These are phyloP conservation scores for Epizoanthus scotinus DNA, from an alignment of 92 coral and sea anemone genomes.

Conservation along the genomic window DNA sequence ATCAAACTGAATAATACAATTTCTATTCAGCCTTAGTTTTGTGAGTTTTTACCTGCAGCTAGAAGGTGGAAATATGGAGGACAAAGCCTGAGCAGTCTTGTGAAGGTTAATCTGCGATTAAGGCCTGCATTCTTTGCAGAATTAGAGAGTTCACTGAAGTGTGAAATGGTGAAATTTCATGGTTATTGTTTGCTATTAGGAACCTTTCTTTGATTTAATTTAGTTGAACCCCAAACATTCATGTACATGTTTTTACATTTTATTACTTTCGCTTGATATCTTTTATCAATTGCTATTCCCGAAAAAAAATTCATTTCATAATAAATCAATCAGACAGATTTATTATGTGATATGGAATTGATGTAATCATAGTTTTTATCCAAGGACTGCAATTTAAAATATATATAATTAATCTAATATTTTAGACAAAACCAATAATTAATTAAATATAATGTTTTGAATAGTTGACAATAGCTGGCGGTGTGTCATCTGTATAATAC, in stretches of 20 bases:
- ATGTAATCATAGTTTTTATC: neutral
- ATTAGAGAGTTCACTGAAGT: neutral
- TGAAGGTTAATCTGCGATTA: constrained; percentile 10
- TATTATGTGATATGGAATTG: neutral
- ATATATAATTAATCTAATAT: neutral
- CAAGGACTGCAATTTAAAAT: neutral
- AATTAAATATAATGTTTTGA: too few relatives aligned
- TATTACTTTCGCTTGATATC: too few relatives aligned
- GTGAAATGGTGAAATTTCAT: neutral
- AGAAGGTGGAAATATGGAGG: neutral
- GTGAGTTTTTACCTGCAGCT: neutral
- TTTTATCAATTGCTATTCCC: too few relatives aligned
- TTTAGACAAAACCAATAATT: too few relatives aligned
- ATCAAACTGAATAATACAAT: too few relatives aligned
- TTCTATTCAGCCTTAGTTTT: neutral
- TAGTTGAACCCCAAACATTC: too few relatives aligned
- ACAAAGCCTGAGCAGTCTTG: neutral
- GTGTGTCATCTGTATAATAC: too few relatives aligned
- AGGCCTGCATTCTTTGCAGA: constrained; percentile 6
- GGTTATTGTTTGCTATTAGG: neutral
- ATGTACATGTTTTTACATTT: too few relatives aligned
- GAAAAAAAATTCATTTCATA: neutral
- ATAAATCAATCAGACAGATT: neutral
- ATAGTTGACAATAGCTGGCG: too few relatives aligned
- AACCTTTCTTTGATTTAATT: neutral